phyloP scores from a whole-genome alignment of 2,888 invertebrate species.

The Meta bourneti region DNA sequence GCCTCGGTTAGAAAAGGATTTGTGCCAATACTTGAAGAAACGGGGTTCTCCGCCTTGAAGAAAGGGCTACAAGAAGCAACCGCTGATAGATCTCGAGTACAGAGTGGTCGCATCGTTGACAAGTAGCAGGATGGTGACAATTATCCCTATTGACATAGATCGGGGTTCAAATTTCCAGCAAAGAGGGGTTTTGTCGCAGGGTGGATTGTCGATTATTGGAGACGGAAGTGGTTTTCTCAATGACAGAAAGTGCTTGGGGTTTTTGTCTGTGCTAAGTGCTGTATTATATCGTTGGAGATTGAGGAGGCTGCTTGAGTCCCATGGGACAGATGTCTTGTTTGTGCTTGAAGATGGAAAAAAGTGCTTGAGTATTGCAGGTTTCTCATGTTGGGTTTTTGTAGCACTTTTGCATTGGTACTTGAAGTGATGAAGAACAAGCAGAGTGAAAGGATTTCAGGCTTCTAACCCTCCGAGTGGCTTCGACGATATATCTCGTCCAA shows the following conservation, averaged over 20 bases:
- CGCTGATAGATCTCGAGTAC: constrained; percentile 25
- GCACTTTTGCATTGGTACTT: neutral
- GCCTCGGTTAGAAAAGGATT: neutral
- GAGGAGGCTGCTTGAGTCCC: neutral
- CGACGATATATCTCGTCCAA: too few species aligned
- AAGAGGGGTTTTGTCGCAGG: neutral
- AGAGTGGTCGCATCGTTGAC: neutral
- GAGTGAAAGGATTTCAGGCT: neutral
- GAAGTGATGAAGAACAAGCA: neutral
- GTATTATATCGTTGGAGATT: neutral
- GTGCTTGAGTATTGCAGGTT: neutral
- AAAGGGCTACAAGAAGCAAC: constrained; percentile 16
- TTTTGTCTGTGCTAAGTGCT: neutral
- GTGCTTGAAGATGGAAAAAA: neutral
- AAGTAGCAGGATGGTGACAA: neutral
- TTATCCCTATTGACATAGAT: neutral
- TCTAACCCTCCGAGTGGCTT: neutral
- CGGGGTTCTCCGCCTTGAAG: constrained; percentile 10
- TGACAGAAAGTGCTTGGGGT: neutral
- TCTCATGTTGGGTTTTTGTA: neutral
- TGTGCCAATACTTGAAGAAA: constrained; percentile 1
- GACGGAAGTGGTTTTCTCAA: constrained; percentile 21
- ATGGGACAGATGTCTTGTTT: neutral
- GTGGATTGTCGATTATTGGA: neutral
- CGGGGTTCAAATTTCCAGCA: neutral